These are phyloP conservation scores for Xiphophorus maculatus DNA, from an alignment of 2,113 vertebrate species.

Conservation along the genomic window DNA sequence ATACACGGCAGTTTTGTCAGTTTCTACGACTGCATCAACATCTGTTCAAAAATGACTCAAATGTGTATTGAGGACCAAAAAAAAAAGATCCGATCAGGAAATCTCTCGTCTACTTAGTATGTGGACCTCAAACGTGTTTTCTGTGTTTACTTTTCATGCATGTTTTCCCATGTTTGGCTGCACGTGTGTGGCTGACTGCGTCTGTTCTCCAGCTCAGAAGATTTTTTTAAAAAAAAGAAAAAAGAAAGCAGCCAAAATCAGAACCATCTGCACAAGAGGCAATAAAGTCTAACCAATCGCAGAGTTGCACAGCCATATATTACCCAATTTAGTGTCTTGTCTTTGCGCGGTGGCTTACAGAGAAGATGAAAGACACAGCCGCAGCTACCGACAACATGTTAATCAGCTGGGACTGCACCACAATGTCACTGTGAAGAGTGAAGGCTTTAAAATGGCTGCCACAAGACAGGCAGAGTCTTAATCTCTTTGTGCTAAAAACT, in stretches of 20 bases:
- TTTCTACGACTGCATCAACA: neutral
- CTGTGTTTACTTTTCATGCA: slow-evolving; percentile 4
- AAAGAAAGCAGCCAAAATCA: slow-evolving; percentile 48
- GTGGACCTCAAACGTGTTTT: neutral
- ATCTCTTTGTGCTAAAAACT: slow-evolving; percentile 5
- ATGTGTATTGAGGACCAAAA: neutral
- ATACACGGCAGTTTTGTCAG: neutral
- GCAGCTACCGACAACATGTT: slow-evolving; percentile 62
- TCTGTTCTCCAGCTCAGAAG: slow-evolving; percentile 30
- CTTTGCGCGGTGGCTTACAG: slow-evolving; percentile 56
- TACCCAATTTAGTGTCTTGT: slow-evolving; percentile 68
- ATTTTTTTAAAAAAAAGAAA: no score
- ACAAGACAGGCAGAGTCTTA: neutral
- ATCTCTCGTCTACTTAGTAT: neutral
- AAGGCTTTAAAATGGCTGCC: slow-evolving; percentile 58
- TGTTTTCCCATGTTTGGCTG: slow-evolving; percentile 26
- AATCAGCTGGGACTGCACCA: slow-evolving; percentile 56
- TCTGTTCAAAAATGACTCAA: neutral
- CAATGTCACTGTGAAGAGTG: slow-evolving; percentile 53
- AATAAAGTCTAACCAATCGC: slow-evolving; percentile 62
- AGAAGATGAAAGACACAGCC: slow-evolving; percentile 33
- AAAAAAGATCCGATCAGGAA: slow-evolving; percentile 9
- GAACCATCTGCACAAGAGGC: slow-evolving; percentile 67
- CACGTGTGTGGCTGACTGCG: slow-evolving; percentile 30
- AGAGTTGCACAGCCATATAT: slow-evolving; percentile 64